These are phyloP conservation scores for Limanda limanda DNA, from an alignment of 2,113 vertebrate genomes.

Conservation along the genomic window DNA sequence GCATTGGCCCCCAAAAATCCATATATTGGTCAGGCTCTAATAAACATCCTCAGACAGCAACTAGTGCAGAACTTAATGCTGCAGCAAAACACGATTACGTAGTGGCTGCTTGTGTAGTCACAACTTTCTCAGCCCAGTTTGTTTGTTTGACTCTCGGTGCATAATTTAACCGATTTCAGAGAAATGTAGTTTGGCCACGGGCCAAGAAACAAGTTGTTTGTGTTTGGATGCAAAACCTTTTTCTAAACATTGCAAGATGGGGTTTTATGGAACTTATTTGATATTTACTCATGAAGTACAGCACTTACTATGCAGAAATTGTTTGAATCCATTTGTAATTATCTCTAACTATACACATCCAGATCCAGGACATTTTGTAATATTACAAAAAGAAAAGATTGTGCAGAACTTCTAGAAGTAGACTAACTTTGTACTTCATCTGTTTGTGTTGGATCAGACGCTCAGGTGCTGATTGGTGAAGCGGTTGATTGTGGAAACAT, in stretches of 20 bases:
- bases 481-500: slow-evolving; percentile 12
- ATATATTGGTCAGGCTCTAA: background rate
- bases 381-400: background rate
- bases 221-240: slow-evolving; percentile 8
- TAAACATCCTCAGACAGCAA: background rate
- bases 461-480: background rate
- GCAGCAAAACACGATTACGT: background rate
- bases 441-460: background rate
- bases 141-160: background rate
- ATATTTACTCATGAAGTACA: background rate
- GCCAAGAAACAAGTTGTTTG: slow-evolving; percentile 4
- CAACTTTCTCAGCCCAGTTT: background rate
- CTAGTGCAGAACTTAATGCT: background rate
- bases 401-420: background rate
- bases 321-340: no score
- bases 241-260: background rate
- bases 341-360: no score
- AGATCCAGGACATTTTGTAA: background rate
- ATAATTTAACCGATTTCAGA: background rate
- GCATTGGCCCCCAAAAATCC: no score
- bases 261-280: background rate
- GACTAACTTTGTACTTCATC: background rate
- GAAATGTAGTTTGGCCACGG: background rate
- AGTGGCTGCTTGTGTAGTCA: background rate
- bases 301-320: background rate